Base-by-base conservation (phyloP, 2,113 vertebrate species). In the Neolamprologus tretocephalus region DNA sequence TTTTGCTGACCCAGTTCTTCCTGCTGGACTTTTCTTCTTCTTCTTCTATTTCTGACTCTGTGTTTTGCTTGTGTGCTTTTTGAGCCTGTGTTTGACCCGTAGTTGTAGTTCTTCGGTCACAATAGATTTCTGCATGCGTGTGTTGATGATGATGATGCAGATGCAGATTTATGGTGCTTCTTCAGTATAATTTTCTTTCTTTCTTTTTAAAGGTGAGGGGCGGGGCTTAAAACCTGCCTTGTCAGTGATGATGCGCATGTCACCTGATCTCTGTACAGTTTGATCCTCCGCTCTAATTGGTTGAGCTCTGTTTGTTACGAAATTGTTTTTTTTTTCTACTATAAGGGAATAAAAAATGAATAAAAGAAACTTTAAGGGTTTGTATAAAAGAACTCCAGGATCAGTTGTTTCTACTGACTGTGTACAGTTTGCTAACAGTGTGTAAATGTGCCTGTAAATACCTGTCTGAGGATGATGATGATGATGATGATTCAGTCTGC, bases 371-470 rank as follows among this genome's bases (percentile, higher is more conserved):
- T 86, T 81, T 80, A 87, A 89, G 84, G 84, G 83, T 85, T 95
- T 94, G 92, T 94, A 88, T 87, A 91, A 92, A 86, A 73, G 63
- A 11, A 66, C 53, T 89, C 63, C 57, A 81, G 68, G 73, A 86
- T 73, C 42, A 86, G 81, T 81, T 83, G 53, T 96, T 96, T 95
- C 85, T 95, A 94, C 90, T 85, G 89, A 92, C 81, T 93, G 94
- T 96, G 95, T 94, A 96, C 94, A 95, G 95, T 96, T 96, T 96
- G 94, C 88, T 96, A 95, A 94, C 91, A 83, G 87, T 86, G 92
- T 96, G 95, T 96, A 96, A 93, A 96, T 96, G 93, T 95, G 91
- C 81, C 90, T 97, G 96, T 96, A 96, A 95, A 96, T 96, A 94
- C 47, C 55, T 89, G 89, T 85, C 71, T 55, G 87, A 91, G n/a